phyloP scores from a whole-genome alignment of 2,113 vertebrate genomes.

The Vimba vimba region DNA sequence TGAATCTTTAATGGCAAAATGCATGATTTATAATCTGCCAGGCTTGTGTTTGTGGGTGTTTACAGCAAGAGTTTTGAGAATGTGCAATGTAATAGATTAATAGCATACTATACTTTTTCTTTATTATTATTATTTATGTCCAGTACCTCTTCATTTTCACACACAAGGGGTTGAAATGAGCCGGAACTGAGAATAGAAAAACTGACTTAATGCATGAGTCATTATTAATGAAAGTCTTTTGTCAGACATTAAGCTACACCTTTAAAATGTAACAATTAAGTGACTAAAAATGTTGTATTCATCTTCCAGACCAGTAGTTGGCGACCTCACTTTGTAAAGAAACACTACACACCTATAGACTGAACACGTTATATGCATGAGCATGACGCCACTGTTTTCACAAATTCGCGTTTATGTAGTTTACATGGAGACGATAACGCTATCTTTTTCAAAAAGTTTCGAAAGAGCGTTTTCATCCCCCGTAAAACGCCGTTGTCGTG shows the following conservation, averaged over 20 bases:
- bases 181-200: slow-evolving; percentile 1
- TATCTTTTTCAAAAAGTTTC: no score
- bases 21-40: slow-evolving; percentile 83
- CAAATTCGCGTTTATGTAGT: no score
- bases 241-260: not conserved
- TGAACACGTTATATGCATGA: no score
- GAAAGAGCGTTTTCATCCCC: no score
- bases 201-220: not conserved
- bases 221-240: slow-evolving; percentile 4
- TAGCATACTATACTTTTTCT: slow-evolving; percentile 66
- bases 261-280: not conserved
- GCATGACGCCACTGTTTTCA: no score
- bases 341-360: no score
- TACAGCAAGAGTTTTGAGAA: slow-evolving; percentile 39
- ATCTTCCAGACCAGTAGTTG: no score
- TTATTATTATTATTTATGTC: slow-evolving; percentile 72
- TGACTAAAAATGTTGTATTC: no score
- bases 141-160: slow-evolving; percentile 3
- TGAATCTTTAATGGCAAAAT: slow-evolving; percentile 77
- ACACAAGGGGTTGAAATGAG: slow-evolving; percentile 4
- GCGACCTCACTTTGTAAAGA: no score
- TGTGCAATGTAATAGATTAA: slow-evolving; percentile 83
- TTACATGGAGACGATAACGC: no score
- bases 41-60: slow-evolving; percentile 57
- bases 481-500: no score